A percentile compares a stretch with the other conserved stretches of the same genome.
phyloP scores from a whole-genome alignment of 2,888 invertebrate genomes.

The Papilio demoleus region DNA sequence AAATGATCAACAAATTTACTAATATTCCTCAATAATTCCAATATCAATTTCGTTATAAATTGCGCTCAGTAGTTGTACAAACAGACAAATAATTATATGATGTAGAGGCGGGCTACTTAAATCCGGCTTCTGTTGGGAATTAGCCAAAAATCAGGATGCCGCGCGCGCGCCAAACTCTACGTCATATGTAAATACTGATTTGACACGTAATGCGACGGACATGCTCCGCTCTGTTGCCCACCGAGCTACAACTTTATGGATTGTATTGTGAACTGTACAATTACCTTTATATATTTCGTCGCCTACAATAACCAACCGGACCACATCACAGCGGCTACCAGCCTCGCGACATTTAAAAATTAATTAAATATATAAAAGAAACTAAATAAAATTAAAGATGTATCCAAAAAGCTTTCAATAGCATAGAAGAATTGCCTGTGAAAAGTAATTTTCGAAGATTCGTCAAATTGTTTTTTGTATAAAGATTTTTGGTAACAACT shows the following conservation, averaged over 20 bases:
- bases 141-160: constrained; percentile 25
- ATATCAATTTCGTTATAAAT: background rate
- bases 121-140: constrained; percentile 18
- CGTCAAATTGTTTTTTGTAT: too few relatives aligned
- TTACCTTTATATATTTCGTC: background rate
- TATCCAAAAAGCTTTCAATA: too few relatives aligned
- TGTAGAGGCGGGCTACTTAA: constrained; percentile 3
- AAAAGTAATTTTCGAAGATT: too few relatives aligned
- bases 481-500: too few relatives aligned
- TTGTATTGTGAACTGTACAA: background rate
- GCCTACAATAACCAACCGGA: too few relatives aligned
- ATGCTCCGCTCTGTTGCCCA: background rate
- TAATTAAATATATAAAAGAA: too few relatives aligned
- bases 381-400: too few relatives aligned
- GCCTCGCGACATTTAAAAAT: too few relatives aligned
- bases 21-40: background rate
- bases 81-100: background rate
- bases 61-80: background rate
- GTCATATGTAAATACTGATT: constrained; percentile 16
- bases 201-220: background rate
- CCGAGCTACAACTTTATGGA: background rate
- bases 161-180: constrained; percentile 12
- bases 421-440: too few relatives aligned
- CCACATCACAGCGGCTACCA: too few relatives aligned
- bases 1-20: too few relatives aligned